Evolutionary conservation across 2,113 vertebrate genomes (phyloP).

Genomic region (Epinephelus moara): DNA sequence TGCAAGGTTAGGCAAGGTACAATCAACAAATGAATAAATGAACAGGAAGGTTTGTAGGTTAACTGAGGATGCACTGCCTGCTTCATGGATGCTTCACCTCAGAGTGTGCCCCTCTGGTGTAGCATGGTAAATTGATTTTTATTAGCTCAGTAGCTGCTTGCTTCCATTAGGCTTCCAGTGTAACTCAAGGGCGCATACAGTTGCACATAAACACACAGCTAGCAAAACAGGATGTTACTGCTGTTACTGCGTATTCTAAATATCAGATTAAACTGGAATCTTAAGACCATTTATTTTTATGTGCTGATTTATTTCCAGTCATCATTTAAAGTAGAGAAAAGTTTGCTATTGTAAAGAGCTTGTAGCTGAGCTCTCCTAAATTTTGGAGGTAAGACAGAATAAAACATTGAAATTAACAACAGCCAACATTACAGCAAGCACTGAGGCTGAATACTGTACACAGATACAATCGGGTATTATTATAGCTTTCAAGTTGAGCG

Average conservation of each 20-base stretch:
- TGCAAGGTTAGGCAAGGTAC: not conserved
- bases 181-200: slow-evolving; percentile 17
- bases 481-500: not conserved
- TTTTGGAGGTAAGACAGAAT: not conserved
- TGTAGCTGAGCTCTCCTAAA: not conserved
- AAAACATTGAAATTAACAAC: not conserved
- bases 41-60: not conserved
- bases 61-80: not conserved
- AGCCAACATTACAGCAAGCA: not conserved
- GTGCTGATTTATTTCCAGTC: not conserved
- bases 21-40: not conserved
- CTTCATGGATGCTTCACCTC: slow-evolving; percentile 3
- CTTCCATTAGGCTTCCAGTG: slow-evolving; percentile 21
- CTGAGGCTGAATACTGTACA: not conserved
- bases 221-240: slow-evolving; percentile 27
- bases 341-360: not conserved
- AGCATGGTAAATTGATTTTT: slow-evolving; percentile 21
- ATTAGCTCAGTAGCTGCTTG: slow-evolving; percentile 40
- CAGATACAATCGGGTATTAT: not conserved
- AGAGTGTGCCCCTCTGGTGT: slow-evolving; percentile 4
- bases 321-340: not conserved
- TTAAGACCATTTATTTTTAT: not conserved
- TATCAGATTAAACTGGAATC: not conserved
- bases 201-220: not conserved
- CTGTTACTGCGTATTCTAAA: not conserved